phyloP scores from a whole-genome alignment of 1,140 invertebrate species.

The Chelonus insularis region DNA sequence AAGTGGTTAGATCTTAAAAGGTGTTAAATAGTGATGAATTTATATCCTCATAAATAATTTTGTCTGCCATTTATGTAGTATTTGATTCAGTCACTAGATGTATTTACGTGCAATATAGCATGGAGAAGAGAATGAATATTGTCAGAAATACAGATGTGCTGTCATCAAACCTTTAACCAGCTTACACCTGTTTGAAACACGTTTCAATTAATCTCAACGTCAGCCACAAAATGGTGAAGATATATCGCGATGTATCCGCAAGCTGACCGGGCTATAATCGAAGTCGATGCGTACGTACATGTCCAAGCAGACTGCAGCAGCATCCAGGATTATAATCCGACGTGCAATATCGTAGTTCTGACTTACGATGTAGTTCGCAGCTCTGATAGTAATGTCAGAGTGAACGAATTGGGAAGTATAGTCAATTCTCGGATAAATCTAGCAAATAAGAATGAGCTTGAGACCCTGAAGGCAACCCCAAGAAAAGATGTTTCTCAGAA shows the following conservation, averaged over 20 bases:
- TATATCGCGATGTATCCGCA: conserved; percentile 21
- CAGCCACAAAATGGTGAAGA: conserved; percentile 21
- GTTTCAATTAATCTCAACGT: conserved; percentile 23
- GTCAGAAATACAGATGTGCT: neutral
- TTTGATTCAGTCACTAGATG: no score
- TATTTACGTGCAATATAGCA: no score
- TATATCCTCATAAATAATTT: no score
- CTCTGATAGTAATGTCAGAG: neutral
- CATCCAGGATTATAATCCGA: conserved; percentile 23
- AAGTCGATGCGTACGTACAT: neutral
- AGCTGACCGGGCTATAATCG: conserved; percentile 24
- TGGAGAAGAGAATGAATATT: no score
- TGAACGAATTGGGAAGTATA: neutral
- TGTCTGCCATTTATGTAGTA: no score
- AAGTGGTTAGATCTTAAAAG: no score
- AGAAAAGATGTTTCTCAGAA: neutral
- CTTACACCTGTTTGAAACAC: conserved; percentile 4
- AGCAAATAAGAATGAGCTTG: conserved; percentile 1
- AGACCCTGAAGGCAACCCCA: neutral
- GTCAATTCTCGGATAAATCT: neutral
- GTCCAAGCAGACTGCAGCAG: conserved; percentile 26
- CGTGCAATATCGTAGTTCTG: conserved; percentile 6
- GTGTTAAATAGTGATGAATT: no score
- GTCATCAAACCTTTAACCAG: neutral
- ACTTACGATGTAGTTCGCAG: neutral